Percentiles rank a stretch among this genome's conserved stretches.
Conservation (phyloP, 2,797 vertebrate genomes). For the Corythornis leucogaster region DNA sequence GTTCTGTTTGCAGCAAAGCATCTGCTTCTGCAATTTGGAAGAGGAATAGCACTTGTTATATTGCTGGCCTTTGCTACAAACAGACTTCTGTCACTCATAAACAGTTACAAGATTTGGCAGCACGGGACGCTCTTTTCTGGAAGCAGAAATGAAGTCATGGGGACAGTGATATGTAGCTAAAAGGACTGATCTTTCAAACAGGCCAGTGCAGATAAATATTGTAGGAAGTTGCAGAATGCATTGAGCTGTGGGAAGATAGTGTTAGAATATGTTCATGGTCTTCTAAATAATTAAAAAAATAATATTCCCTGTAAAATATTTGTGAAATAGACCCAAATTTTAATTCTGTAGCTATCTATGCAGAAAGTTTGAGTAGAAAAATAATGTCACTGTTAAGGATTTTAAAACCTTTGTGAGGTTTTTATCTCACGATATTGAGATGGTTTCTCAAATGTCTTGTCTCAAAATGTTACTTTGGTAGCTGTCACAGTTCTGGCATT, state of each 20-base stretch:
- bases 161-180: not conserved
- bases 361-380: not conserved
- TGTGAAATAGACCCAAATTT: not conserved
- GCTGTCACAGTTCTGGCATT: not conserved
- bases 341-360: not conserved
- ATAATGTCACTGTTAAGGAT: not conserved
- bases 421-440: not conserved
- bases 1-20: not conserved
- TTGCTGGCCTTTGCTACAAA: constrained; percentile 47
- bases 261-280: not conserved
- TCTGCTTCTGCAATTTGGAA: constrained; percentile 2
- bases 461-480: not conserved
- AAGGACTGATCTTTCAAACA: constrained; percentile 7
- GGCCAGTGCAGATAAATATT: not conserved
- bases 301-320: not conserved
- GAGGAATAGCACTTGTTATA: not conserved
- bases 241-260: not conserved
- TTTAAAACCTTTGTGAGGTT: not conserved
- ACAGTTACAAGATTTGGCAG: constrained; percentile 61
- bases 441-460: not conserved
- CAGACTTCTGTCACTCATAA: constrained; percentile 49
- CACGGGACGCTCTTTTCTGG: constrained; percentile 19
- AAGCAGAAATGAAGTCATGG: constrained; percentile 49
- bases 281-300: not conserved
- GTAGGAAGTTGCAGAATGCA: not conserved